Evolutionary conservation across 2,113 vertebrate species (phyloP).

Genomic region (Podarcis muralis): DNA sequence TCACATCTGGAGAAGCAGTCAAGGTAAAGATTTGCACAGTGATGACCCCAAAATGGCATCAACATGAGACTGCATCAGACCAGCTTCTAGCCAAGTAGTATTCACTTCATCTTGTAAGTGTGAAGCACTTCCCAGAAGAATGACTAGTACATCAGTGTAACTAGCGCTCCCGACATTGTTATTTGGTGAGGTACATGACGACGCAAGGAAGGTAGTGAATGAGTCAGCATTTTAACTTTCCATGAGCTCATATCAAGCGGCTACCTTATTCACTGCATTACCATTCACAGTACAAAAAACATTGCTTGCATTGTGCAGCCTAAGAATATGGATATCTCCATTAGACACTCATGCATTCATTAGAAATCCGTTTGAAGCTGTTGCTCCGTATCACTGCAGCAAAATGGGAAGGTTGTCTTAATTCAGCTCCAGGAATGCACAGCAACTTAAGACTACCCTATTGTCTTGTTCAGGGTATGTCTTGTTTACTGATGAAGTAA

Average conservation of each 20-base stretch:
- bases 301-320: neutral
- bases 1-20: neutral
- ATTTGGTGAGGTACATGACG: neutral
- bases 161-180: neutral
- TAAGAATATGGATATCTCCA: neutral
- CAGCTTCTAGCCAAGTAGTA: neutral
- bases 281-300: neutral
- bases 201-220: neutral
- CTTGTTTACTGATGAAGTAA: neutral
- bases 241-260: neutral
- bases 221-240: constrained; percentile 8
- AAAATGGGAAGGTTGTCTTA: neutral
- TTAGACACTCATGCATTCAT: neutral
- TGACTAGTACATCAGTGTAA: neutral
- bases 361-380: neutral
- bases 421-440: neutral
- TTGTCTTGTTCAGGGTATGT: neutral
- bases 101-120: neutral
- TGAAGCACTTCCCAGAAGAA: neutral
- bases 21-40: neutral
- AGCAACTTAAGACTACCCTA: neutral
- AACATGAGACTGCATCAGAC: neutral
- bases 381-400: neutral
- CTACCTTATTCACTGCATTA: neutral
- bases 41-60: neutral